A percentile compares a stretch with the other conserved stretches of the same genome.
Conservation (phyloP, 2,797 vertebrate species). For the Sebastiscus albofasciatus region DNA sequence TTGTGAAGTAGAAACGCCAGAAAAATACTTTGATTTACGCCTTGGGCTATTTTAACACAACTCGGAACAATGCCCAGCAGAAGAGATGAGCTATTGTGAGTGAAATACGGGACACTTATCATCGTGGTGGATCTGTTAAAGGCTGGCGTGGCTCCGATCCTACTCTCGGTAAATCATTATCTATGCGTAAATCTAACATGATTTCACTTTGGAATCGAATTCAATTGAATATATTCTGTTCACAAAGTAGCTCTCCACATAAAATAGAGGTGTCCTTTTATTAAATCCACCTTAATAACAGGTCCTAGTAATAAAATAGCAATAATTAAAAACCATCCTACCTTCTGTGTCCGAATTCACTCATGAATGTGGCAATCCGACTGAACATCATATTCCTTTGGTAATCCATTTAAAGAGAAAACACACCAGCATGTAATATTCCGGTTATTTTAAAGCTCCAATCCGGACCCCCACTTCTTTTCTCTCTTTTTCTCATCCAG, state of each 20-base stretch:
- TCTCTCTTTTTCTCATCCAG: slow-evolving; percentile 64
- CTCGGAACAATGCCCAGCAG: neutral
- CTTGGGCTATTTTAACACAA: neutral
- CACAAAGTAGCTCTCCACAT: slow-evolving; percentile 10
- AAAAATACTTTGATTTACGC: neutral
- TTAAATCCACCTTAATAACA: neutral
- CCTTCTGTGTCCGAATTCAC: slow-evolving; percentile 72
- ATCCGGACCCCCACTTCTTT: slow-evolving; percentile 54
- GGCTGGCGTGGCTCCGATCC: slow-evolving; percentile 10
- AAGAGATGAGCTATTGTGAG: neutral
- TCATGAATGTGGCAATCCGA: slow-evolving; percentile 66
- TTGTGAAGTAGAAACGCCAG: neutral
- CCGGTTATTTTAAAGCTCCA: slow-evolving; percentile 61
- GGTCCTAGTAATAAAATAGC: neutral
- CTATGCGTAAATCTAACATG: neutral
- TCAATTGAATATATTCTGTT: neutral
- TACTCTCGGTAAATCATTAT: neutral
- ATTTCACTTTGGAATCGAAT: slow-evolving; percentile 12
- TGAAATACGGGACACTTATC: neutral
- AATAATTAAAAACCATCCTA: slow-evolving; percentile 54
- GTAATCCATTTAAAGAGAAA: slow-evolving; percentile 77
- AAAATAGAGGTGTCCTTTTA: neutral
- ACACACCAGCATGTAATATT: slow-evolving; percentile 58
- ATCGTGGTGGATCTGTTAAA: neutral
- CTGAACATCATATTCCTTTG: slow-evolving; percentile 67